Conservation (phyloP, 2,888 invertebrate genomes). For the Nasonovia ribisnigri region DNA sequence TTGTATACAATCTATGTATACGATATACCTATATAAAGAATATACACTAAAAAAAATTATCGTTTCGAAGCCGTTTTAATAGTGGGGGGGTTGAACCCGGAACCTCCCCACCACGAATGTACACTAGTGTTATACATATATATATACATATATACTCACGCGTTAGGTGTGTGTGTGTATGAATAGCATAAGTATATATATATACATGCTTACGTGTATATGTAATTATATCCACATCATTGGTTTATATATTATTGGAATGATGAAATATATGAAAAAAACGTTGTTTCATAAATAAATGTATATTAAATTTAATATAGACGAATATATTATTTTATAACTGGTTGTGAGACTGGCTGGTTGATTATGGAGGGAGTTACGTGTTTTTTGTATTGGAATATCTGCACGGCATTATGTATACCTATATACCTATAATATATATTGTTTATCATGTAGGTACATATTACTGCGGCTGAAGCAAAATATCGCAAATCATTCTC, state of each 20-base stretch:
- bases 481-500: conserved; percentile 7
- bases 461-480: neutral
- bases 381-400: neutral
- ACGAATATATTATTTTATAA: conserved; percentile 14
- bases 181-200: neutral
- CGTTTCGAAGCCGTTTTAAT: neutral
- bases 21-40: neutral
- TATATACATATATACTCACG: neutral
- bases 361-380: neutral
- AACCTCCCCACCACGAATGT: neutral
- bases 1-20: neutral
- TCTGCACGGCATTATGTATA: neutral
- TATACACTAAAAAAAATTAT: neutral
- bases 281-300: neutral
- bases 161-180: neutral
- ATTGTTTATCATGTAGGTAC: neutral
- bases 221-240: neutral
- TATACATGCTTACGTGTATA: conserved; percentile 3
- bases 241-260: neutral
- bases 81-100: neutral
- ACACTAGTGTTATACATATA: neutral
- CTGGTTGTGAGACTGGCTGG: neutral
- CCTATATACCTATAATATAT: neutral
- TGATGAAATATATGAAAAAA: conserved; percentile 2
- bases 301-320: neutral